These are phyloP conservation scores for Zaprionus tsacasi DNA, from an alignment of 1,140 invertebrate genomes.

Conservation along the genomic window DNA sequence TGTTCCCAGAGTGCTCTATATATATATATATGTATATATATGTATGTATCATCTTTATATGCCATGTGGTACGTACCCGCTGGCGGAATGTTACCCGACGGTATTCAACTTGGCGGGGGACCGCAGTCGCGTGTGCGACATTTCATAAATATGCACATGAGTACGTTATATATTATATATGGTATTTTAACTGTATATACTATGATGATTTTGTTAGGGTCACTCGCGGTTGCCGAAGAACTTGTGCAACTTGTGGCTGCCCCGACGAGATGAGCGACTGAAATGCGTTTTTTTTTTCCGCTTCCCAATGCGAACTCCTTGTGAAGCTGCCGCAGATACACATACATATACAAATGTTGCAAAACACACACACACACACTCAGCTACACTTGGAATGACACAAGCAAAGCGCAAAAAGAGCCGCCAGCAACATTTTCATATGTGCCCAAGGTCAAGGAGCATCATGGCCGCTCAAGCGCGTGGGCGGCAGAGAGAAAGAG, in stretches of 20 bases:
- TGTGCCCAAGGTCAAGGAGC: constrained; percentile 77
- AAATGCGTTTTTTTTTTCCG: constrained; percentile 44
- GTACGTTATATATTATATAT: constrained; percentile 7
- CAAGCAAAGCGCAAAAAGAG: constrained; percentile 27
- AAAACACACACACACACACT: constrained; percentile 5
- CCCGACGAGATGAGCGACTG: constrained; percentile 53
- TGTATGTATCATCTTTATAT: not conserved
- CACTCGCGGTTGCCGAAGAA: not conserved
- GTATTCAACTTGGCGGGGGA: constrained; percentile 35
- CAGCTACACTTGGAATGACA: constrained; percentile 5
- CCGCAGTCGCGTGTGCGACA: constrained; percentile 42
- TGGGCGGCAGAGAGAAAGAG: constrained; percentile 36
- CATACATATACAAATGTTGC: constrained; percentile 31
- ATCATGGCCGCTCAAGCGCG: constrained; percentile 46
- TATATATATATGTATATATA: not conserved
- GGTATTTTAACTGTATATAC: not conserved
- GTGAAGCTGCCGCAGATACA: constrained; percentile 39
- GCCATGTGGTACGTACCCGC: constrained; percentile 25
- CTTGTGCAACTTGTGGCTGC: constrained; percentile 71
- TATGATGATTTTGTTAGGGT: too few relatives aligned
- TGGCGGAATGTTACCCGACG: constrained; percentile 15
- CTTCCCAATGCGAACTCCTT: constrained; percentile 24
- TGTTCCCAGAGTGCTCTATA: not conserved
- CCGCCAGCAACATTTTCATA: constrained; percentile 48
- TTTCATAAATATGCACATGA: constrained; percentile 30